A percentile compares a stretch with the other conserved stretches of the same genome.
phyloP scores from a whole-genome alignment of 2,113 vertebrate genomes.

The Ondatra zibethicus region DNA sequence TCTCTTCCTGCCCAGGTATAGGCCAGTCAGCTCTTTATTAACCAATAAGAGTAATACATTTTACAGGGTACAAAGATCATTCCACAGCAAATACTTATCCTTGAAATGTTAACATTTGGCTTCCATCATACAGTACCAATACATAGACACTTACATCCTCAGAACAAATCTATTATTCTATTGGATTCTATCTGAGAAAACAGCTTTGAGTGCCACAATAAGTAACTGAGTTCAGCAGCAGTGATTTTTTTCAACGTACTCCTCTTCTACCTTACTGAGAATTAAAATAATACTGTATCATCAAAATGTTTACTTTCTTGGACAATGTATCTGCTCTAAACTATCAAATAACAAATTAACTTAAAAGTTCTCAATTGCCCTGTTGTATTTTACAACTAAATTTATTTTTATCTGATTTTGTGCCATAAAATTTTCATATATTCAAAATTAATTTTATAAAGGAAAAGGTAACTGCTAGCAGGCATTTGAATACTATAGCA shows the following conservation, averaged over 20 bases:
- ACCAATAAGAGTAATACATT: background rate
- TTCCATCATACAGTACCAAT: background rate
- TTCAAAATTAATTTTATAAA: conserved; percentile 93
- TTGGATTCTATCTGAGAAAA: background rate
- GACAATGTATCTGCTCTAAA: conserved; percentile 74
- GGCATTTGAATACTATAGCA: conserved; percentile 93
- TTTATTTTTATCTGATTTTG: conserved; percentile 82
- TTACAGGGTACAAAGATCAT: background rate
- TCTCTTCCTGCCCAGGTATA: background rate
- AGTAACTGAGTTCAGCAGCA: conserved; percentile 30
- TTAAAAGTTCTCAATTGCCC: conserved; percentile 77
- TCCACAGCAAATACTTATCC: background rate
- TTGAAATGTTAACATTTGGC: background rate
- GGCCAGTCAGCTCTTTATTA: background rate
- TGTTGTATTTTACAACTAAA: conserved; percentile 82
- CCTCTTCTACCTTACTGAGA: conserved; percentile 46
- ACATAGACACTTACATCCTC: background rate
- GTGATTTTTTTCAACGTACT: conserved; percentile 47
- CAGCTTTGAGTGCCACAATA: background rate
- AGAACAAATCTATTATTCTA: conserved; percentile 19
- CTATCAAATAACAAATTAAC: conserved; percentile 70
- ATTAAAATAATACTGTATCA: conserved; percentile 68
- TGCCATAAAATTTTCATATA: conserved; percentile 87
- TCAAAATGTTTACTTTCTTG: conserved; percentile 72
- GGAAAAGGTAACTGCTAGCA: conserved; percentile 92